Evolutionary conservation across 1,140 invertebrate genomes (phyloP), one percentile per base, ranked within the genome.

Genomic region (Aplysia californica): DNA sequence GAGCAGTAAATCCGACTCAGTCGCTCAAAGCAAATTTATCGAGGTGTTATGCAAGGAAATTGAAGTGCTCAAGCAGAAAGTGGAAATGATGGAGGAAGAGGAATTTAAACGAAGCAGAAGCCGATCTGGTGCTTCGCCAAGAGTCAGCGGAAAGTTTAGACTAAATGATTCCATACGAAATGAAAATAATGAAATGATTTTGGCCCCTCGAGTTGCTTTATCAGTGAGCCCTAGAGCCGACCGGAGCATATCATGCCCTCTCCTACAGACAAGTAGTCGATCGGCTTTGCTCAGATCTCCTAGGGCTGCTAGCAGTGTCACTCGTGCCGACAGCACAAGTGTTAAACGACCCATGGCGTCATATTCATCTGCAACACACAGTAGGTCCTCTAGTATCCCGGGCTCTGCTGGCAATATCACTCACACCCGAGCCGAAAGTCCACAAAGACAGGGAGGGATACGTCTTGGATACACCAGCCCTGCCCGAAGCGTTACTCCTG

Each of bases 381-480:
- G n/a, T n/a, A n/a, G n/a, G n/a, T n/a, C 44, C n/a, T 50, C 44
- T 15, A 50, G 44, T n/a, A 50, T 50, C 10, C 10, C 44, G n/a
- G n/a, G 10, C 10, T 15, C 44, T 50, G 44, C 44, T 10, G 44
- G 44, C 10, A n/a, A n/a, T n/a, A n/a, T 10, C n/a, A 50, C 44
- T 50, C n/a, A n/a, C n/a, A n/a, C n/a, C n/a, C n/a, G n/a, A n/a
- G n/a, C n/a, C n/a, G n/a, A n/a, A n/a, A n/a, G n/a, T n/a, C n/a
- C n/a, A n/a, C n/a, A n/a, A n/a, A n/a, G n/a, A n/a, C n/a, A n/a
- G n/a, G n/a, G n/a, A n/a, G 44, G 44, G 10, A 85, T 85, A n/a
- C 82, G 64, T 67, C 50, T 85, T 29, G 85, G 85, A 21, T 87
- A 85, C 78, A 82, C 76, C 72, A 84, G 84, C 75, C 85, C 85